Base-by-base conservation (phyloP, 2,113 vertebrate genomes). In the Microcebus griseorufus region DNA sequence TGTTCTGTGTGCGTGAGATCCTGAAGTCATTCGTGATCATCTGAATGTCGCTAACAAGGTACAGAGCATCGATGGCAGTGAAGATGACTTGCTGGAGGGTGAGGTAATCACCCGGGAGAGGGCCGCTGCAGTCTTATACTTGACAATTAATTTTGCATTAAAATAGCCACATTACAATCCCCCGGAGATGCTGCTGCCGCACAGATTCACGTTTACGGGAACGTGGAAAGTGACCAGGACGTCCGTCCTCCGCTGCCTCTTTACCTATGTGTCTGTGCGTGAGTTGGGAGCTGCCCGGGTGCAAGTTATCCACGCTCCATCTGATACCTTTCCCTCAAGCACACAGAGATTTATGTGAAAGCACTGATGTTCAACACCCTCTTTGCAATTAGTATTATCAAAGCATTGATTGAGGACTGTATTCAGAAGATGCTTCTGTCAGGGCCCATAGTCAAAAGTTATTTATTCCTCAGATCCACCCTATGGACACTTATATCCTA, bases 81-180 rank as follows among this genome's bases (percentile, higher is more conserved):
- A 82, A 85, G 65, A 69, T 27, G 4, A 9, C 53, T 89, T 45
- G 96, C 90, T 53, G 22, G 62, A 95, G 86, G 94, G 64, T 4
- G n/a, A 93, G 84, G 20, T 0, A 13, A 1, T 78, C 80, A 51
- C 85, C 27, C 3, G 62, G 42, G 82, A 88, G 48, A 75, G 69
- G 65, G n/a, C 58, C 0, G 0, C 7, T 51, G 32, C 83, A 32
- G 23, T 69, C 86, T 89, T 53, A 20, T 1, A 39, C 67, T 39
- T 76, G 87, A 93, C 92, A 93, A 75, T 95, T 83, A 82, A 92
- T 92, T 94, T 87, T 95, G 73, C 94, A 87, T 96, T 92, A 97
- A 96, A 96, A 92, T 90, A 69, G 83, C 55, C 90, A 39, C 79
- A 80, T 80, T 86, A 73, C 64, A 78, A 82, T 69, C n/a, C 86